Evolutionary conservation across 2,113 vertebrate species (phyloP), one percentile per base, ranked within the genome.

Genomic region (Lethenteron reissneri): DNA sequence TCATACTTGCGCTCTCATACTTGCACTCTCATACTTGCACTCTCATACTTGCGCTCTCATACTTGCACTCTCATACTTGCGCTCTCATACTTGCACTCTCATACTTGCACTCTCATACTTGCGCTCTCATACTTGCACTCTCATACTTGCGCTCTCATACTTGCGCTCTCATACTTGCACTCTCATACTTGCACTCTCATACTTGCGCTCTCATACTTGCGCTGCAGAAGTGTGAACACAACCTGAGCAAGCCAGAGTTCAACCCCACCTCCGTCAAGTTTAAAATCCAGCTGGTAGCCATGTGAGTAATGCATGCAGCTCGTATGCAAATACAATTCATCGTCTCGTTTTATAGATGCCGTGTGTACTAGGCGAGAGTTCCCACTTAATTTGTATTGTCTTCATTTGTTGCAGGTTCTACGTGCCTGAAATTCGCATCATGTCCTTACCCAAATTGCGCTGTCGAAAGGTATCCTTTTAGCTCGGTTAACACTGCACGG

Each of bases 261-360:
- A 99, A 99, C 78, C 94, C 94, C 57, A 97, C 92, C 11, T 99
- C 94, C 71, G 97, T 99, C 77, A 99, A 96, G 83, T 99, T 99
- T 80, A 99, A 99, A 84, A 97, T 99, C 74, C 94, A 97, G 75
- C 81, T 97, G 78, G 94, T 96, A 77, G 94, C 94, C 77, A 84
- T 99, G 94, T 99, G 79, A 95, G 91, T 94, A 79, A 71, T 25
- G 25, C 8, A 69, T 25, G 14, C 14, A 64, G 62, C 14, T 64
- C 14, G 6, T 19, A 64, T 64, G 62, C 14, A 64, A 19, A 15
- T 64, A 25, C 9, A 17, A 11, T 25, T 11, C 64, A 69, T 69
- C 11, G n/a, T 25, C n/a, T 25, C 11, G 9, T 25, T 69, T 69
- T 17, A 17, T 69, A 69, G 25, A 69, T 69, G n/a, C 64, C 11